A percentile compares a stretch with the other conserved stretches of the same genome.
Evolutionary conservation across 1,140 invertebrate species (phyloP).

Genomic region (Drosophila cardini): DNA sequence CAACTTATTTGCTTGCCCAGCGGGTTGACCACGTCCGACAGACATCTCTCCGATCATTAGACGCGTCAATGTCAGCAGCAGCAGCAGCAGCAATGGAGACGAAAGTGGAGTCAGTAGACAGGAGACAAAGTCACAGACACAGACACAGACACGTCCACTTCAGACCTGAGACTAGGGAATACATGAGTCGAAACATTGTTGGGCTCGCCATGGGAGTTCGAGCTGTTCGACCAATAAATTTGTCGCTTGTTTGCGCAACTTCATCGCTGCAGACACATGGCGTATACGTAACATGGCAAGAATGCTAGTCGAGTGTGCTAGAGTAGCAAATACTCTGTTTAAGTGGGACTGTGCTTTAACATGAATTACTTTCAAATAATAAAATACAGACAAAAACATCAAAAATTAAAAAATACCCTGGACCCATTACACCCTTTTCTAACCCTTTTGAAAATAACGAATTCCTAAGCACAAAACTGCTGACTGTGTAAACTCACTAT

Average conservation of each 20-base stretch:
- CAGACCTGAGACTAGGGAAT: slow-evolving; percentile 15
- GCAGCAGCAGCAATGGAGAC: slow-evolving; percentile 16
- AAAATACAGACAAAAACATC: no score
- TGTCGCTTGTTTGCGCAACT: slow-evolving; percentile 68
- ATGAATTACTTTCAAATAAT: no score
- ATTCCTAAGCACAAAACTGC: no score
- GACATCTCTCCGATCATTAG: slow-evolving; percentile 59
- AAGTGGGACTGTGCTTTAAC: no score
- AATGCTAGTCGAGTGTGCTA: no score
- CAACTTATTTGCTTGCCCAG: slow-evolving; percentile 29
- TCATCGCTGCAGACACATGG: slow-evolving; percentile 39
- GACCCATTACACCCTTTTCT: no score
- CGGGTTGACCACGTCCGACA: slow-evolving; percentile 16
- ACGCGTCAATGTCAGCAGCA: slow-evolving; percentile 64
- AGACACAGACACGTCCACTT: slow-evolving; percentile 46
- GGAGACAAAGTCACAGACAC: slow-evolving; percentile 6
- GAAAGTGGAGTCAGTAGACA: no score
- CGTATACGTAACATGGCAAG: slow-evolving; percentile 71
- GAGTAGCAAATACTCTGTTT: background rate
- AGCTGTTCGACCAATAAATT: slow-evolving; percentile 68
- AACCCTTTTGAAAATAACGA: no score
- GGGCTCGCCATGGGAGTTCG: slow-evolving; percentile 31
- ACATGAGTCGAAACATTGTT: slow-evolving; percentile 42
- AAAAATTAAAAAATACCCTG: no score
- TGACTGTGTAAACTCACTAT: no score